Evolutionary conservation across 2,797 vertebrate genomes (phyloP), one percentile per base, ranked within the genome.

Genomic region (Crossoptilon crossoptilon): DNA sequence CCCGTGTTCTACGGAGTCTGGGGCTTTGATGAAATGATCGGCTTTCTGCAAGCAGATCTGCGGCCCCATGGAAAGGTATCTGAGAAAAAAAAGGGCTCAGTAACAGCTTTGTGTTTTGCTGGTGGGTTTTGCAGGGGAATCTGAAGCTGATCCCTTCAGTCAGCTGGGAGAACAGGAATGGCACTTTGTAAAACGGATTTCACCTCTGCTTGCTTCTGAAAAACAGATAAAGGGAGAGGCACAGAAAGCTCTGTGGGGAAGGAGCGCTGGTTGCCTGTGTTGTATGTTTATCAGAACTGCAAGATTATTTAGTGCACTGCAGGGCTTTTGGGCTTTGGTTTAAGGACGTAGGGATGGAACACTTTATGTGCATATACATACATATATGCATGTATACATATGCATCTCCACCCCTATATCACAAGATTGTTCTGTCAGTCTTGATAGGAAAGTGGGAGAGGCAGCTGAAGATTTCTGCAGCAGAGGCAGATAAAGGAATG

Each of bases 1-100:
- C 91, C 96, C 91, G 93, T 92, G 94, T 96, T 96, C 96, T 96
- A 81, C 76, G 63, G 82, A 94, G 93, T 95, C 93, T 96, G 86
- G 76, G 94, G 84, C 93, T 95, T 96, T 96, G 93, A 95, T 82
- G 91, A 95, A 95, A 72, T 22, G 70, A 80, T 84, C 84, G 77
- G 81, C 74, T 96, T 88, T 69, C 78, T 93, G 91, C 89, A 95
- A 92, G 89, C 88, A 96, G 93, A 95, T 43, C 90, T 95, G 88
- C 70, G 77, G 79, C 76, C 84, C 91, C 79, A 79, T 41, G 78
- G 87, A 96, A 94, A 94, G 92, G 77, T 93, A 83, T 82, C 90
- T 91, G 73, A 41, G 75, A 16, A 26, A n/a, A 43, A 11, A 39
- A 35, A 24, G 13, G 29, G 29, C 31, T 73, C 74, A 80, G 58